Evolutionary conservation across 2,888 invertebrate species (phyloP).

Genomic region (Heteromurus nitidus): DNA sequence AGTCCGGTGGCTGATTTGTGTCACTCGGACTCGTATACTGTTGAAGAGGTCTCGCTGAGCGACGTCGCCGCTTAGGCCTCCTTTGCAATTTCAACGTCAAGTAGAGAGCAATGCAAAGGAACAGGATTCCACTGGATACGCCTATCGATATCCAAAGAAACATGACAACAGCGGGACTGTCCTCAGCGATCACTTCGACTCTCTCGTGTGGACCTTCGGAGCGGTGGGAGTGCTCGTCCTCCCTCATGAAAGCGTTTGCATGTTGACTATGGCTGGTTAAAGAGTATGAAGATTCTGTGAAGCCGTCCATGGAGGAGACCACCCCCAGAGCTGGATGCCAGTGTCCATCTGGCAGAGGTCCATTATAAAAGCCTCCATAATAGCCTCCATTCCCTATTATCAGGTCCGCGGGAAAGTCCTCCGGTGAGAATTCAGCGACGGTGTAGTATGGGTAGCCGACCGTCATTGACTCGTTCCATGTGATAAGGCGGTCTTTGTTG

Average conservation of each 20-base stretch:
- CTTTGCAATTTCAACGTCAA: slow-evolving; percentile 78
- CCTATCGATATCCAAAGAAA: slow-evolving; percentile 83
- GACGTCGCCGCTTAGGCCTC: slow-evolving; percentile 75
- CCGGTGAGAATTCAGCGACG: slow-evolving; percentile 85
- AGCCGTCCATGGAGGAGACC: slow-evolving; percentile 82
- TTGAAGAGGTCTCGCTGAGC: slow-evolving; percentile 49
- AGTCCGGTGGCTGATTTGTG: slow-evolving; percentile 43
- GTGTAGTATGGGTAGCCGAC: slow-evolving; percentile 87
- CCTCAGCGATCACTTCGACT: slow-evolving; percentile 67
- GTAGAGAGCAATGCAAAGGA: slow-evolving; percentile 81
- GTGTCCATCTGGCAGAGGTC: slow-evolving; percentile 81
- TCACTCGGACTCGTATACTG: slow-evolving; percentile 62
- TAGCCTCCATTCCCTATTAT: slow-evolving; percentile 84
- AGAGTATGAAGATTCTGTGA: slow-evolving; percentile 82
- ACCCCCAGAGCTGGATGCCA: slow-evolving; percentile 84
- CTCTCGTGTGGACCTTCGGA: slow-evolving; percentile 37
- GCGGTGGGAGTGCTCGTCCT: slow-evolving; percentile 77
- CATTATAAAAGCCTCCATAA: slow-evolving; percentile 87
- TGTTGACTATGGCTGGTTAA: slow-evolving; percentile 78
- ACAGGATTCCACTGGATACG: slow-evolving; percentile 81
- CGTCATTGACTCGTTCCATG: slow-evolving; percentile 81
- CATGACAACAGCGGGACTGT: slow-evolving; percentile 74
- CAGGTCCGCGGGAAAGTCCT: slow-evolving; percentile 78
- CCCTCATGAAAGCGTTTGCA: slow-evolving; percentile 73
- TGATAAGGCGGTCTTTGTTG: slow-evolving; percentile 80